phyloP scores from a whole-genome alignment of 1,140 invertebrate species.

The Galendromus occidentalis region DNA sequence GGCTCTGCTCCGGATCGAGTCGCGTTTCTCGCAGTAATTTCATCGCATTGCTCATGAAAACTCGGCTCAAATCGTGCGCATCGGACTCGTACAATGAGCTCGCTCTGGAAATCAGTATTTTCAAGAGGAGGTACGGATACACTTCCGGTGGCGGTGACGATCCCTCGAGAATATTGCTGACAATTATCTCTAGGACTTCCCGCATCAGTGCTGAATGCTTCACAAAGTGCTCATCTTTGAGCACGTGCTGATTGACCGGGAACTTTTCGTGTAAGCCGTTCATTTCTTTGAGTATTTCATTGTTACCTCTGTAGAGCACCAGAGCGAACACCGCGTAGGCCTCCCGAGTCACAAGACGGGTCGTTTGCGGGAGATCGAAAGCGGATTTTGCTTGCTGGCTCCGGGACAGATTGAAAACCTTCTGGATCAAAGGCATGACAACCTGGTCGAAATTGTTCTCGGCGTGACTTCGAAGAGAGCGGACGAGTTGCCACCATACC shows the following conservation, averaged over 20 bases:
- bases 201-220: background rate
- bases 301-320: background rate
- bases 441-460: background rate
- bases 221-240: background rate
- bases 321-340: background rate
- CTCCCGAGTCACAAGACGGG: background rate
- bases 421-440: background rate
- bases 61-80: background rate
- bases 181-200: background rate
- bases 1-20: background rate
- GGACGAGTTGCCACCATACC: background rate
- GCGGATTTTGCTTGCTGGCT: background rate
- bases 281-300: background rate
- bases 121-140: background rate
- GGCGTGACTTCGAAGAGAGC: background rate
- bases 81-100: background rate
- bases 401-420: background rate
- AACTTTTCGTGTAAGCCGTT: background rate
- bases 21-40: background rate
- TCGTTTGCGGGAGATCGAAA: background rate
- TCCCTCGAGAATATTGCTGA: background rate
- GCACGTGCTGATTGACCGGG: background rate
- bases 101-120: background rate
- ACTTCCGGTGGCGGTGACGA: background rate
- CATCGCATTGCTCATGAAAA: background rate